Percentiles rank a stretch among this genome's conserved stretches.
Evolutionary conservation across 2,888 invertebrate genomes (phyloP).

Genomic region (Athripsodes cinereus): DNA sequence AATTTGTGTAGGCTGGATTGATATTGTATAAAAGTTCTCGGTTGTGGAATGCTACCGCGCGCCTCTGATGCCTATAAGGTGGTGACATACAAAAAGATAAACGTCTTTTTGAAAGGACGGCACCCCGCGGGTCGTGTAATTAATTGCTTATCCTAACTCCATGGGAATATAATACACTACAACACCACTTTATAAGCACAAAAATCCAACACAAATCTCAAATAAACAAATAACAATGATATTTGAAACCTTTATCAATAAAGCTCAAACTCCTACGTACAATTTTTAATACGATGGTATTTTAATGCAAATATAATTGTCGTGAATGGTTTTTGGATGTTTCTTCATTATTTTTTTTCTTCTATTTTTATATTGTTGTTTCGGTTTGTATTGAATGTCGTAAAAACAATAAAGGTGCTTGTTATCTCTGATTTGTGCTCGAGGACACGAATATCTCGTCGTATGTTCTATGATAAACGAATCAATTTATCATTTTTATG

Average conservation of each 20-base stretch:
- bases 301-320: not conserved
- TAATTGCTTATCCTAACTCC: slow-evolving; percentile 26
- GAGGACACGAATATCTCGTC: not conserved
- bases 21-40: too few relatives aligned
- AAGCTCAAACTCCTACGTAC: too few relatives aligned
- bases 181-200: slow-evolving; percentile 11
- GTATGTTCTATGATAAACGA: too few relatives aligned
- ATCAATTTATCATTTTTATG: too few relatives aligned
- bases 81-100: slow-evolving; percentile 29
- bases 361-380: slow-evolving; percentile 13
- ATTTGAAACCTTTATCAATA: too few relatives aligned
- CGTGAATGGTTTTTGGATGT: slow-evolving; percentile 14
- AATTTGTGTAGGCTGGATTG: too few relatives aligned
- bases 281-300: too few relatives aligned
- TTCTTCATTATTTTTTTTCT: slow-evolving; percentile 19
- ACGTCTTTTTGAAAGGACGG: slow-evolving; percentile 28
- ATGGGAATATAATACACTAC: slow-evolving; percentile 27
- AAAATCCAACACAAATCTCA: not conserved
- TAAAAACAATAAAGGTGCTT: slow-evolving; percentile 25
- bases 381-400: slow-evolving; percentile 22
- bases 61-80: slow-evolving; percentile 24
- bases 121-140: slow-evolving; percentile 27
- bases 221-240: too few relatives aligned
- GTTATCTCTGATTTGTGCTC: slow-evolving; percentile 25
- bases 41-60: slow-evolving; percentile 22